Base-by-base conservation (phyloP, 2,113 vertebrate species). In the Eptesicus fuscus region DNA sequence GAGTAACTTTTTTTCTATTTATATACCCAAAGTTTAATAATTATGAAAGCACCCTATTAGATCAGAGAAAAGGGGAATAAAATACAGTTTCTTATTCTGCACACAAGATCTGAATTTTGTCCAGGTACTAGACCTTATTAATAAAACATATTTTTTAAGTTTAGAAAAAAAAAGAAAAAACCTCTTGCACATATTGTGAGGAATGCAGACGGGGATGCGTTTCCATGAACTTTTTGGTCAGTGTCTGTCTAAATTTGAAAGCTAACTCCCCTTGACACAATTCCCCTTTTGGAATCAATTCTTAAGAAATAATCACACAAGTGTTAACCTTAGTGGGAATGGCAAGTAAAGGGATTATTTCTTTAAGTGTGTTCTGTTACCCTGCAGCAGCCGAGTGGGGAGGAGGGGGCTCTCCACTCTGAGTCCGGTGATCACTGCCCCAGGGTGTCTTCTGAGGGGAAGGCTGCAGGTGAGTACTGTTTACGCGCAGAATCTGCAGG, bases 41-140 rank as follows among this genome's bases (percentile, higher is more conserved):
- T 95, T 90, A 87, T 77, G 51, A 93, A 91, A 94, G 32, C 56
- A 71, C 44, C 47, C 63, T 40, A 84, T 87, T 91, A 51, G 35
- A 73, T 84, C 83, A 94, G 67, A 73, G 76, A 90, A 84, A 51
- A 80, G n/a, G 93, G n/a, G 91, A 88, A 93, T 32, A 74, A 90
- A n/a, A 56, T 49, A 28, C 4, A 90, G 6, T 74, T 69, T 80
- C 73, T 82, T 78, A 63, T 37, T 90, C 76, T 76, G 63, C 69
- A 95, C 23, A 90, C 30, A 78, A 74, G 73, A 92, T 95, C 61
- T 94, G 56, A 74, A 76, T 96, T 97, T 94, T 86, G 37, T 84
- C 70, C 18, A 32, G 89, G 56, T 94, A 32, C 80, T 87, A 67
- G 51, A 59, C 49, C 25, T 79, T 90, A 92, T 59, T 92, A 89